Evolutionary conservation across 2,113 vertebrate species (phyloP).

Genomic region (Plotosus lineatus): DNA sequence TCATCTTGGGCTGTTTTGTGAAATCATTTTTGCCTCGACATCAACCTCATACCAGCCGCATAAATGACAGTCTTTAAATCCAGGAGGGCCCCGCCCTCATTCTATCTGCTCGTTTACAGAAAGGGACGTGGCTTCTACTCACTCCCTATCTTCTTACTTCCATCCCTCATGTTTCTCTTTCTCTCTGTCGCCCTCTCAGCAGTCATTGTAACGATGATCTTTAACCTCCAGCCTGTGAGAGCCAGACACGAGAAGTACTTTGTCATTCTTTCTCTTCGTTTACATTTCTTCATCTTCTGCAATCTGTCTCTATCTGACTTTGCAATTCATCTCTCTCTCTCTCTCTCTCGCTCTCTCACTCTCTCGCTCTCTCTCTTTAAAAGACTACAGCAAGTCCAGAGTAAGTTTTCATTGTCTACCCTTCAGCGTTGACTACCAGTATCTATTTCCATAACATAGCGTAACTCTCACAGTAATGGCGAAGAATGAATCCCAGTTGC

Average conservation of each 20-base stretch:
- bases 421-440: slow-evolving; percentile 33
- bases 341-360: slow-evolving; percentile 34
- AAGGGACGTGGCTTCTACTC: neutral
- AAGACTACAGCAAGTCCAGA: slow-evolving; percentile 19
- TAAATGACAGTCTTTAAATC: slow-evolving; percentile 49
- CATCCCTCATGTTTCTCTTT: slow-evolving; percentile 19
- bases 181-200: slow-evolving; percentile 29
- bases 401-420: slow-evolving; percentile 29
- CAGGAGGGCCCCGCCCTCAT: slow-evolving; percentile 42
- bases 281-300: slow-evolving; percentile 59
- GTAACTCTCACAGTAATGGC: neutral
- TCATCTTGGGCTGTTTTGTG: slow-evolving; percentile 47
- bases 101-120: slow-evolving; percentile 34
- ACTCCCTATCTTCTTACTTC: slow-evolving; percentile 24
- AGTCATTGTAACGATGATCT: slow-evolving; percentile 49
- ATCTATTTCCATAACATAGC: slow-evolving; percentile 31
- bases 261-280: slow-evolving; percentile 57
- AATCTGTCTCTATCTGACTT: slow-evolving; percentile 53
- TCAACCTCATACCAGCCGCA: slow-evolving; percentile 29
- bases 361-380: slow-evolving; percentile 3
- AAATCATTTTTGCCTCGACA: slow-evolving; percentile 34
- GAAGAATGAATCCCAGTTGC: neutral
- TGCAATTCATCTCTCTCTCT: slow-evolving; percentile 44
- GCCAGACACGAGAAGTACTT: slow-evolving; percentile 47
- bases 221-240: slow-evolving; percentile 50